A percentile compares a stretch with the other conserved stretches of the same genome.
These are phyloP conservation scores for Hydrotaea cyrtoneurina DNA, from an alignment of 2,888 invertebrate genomes.

Conservation along the genomic window DNA sequence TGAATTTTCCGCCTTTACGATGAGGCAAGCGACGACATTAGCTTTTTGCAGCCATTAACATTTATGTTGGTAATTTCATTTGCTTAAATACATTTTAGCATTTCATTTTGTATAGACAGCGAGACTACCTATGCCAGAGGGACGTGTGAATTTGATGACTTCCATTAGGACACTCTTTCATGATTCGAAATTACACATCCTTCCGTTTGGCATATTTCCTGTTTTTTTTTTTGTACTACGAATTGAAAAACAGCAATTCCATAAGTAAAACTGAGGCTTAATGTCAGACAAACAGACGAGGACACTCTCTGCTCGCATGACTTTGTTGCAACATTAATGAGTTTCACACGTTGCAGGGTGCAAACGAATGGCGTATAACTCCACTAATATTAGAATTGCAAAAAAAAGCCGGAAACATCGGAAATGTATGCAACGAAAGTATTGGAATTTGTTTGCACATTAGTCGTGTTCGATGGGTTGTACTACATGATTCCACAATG, in stretches of 20 bases:
- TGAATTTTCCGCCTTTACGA: neutral
- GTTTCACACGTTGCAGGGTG: slow-evolving; percentile 45
- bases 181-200: neutral
- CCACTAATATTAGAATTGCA: slow-evolving; percentile 6
- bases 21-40: slow-evolving; percentile 12
- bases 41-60: slow-evolving; percentile 32
- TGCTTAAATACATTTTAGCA: slow-evolving; percentile 30
- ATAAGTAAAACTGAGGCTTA: neutral
- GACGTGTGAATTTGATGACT: neutral
- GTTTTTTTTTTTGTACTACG: neutral
- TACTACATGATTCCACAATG: neutral
- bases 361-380: neutral
- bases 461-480: neutral
- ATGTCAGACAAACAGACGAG: neutral
- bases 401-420: neutral
- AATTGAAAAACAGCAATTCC: neutral
- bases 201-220: neutral
- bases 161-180: neutral
- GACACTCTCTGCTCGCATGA: neutral
- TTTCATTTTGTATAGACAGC: neutral
- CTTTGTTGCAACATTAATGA: slow-evolving; percentile 58
- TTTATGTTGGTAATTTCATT: slow-evolving; percentile 36
- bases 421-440: neutral
- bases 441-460: neutral
- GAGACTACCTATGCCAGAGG: too few species aligned